Conservation (phyloP, 2,888 invertebrate genomes). For the Strigamia crassipes region DNA sequence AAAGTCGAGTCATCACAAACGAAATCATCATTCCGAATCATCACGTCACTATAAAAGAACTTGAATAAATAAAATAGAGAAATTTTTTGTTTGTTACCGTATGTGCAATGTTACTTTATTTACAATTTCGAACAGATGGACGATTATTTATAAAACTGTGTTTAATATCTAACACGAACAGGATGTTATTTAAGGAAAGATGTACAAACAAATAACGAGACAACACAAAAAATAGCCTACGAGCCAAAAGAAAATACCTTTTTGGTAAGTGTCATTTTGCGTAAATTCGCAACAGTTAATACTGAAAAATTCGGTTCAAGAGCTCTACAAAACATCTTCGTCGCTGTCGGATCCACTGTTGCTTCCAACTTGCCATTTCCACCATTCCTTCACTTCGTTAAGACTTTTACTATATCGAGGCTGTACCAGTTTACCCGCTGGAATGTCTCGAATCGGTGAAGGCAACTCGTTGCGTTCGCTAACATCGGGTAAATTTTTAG, state of each 20-base stretch:
- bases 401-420: constrained; percentile 66
- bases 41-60: background rate
- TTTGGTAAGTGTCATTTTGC: background rate
- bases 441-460: constrained; percentile 46
- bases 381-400: constrained; percentile 81
- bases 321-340: constrained; percentile 47
- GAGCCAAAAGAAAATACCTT: constrained; percentile 3
- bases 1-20: background rate
- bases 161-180: background rate
- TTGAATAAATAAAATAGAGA: background rate
- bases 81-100: background rate
- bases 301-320: background rate
- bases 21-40: background rate
- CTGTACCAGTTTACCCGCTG: constrained; percentile 53
- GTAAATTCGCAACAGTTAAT: background rate
- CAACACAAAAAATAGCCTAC: constrained; percentile 7
- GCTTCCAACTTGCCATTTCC: constrained; percentile 75
- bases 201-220: constrained; percentile 12
- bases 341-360: constrained; percentile 53
- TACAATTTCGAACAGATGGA: background rate
- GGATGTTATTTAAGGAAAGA: background rate
- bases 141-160: constrained; percentile 8
- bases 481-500: constrained; percentile 61
- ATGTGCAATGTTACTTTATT: constrained; percentile 4
- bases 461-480: constrained; percentile 62